phyloP scores from a whole-genome alignment of 2,797 vertebrate genomes.

The Sebastiscus tertius region DNA sequence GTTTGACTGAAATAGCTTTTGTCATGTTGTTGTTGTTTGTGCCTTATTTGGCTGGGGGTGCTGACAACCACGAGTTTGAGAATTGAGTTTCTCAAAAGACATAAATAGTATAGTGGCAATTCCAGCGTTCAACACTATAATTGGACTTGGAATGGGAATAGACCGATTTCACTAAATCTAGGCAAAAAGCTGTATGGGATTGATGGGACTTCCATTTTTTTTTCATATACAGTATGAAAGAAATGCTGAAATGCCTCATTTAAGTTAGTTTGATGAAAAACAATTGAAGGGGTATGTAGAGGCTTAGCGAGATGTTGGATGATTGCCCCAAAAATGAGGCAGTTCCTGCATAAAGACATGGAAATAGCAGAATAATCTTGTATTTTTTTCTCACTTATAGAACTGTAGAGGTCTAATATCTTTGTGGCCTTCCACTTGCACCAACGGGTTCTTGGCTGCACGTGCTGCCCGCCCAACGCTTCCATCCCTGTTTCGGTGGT shows the following conservation, averaged over 20 bases:
- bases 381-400: background rate
- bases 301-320: background rate
- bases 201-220: slow-evolving; percentile 1
- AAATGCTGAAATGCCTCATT: background rate
- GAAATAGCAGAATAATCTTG: background rate
- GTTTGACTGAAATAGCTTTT: slow-evolving; percentile 69
- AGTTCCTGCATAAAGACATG: background rate
- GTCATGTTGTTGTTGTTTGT: slow-evolving; percentile 63
- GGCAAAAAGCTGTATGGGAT: background rate
- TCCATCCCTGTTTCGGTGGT: slow-evolving; percentile 44
- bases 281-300: background rate
- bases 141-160: slow-evolving; percentile 19
- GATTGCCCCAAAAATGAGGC: background rate
- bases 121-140: background rate
- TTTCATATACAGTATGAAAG: background rate
- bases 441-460: slow-evolving; percentile 23
- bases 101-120: slow-evolving; percentile 20
- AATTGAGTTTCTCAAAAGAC: slow-evolving; percentile 22
- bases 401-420: background rate
- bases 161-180: slow-evolving; percentile 3
- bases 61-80: slow-evolving; percentile 46
- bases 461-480: slow-evolving; percentile 49
- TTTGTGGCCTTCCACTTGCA: background rate
- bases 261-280: background rate
- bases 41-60: slow-evolving; percentile 36